Conservation (phyloP, 1,140 invertebrate species). For the Plectrocnemia conspersa region DNA sequence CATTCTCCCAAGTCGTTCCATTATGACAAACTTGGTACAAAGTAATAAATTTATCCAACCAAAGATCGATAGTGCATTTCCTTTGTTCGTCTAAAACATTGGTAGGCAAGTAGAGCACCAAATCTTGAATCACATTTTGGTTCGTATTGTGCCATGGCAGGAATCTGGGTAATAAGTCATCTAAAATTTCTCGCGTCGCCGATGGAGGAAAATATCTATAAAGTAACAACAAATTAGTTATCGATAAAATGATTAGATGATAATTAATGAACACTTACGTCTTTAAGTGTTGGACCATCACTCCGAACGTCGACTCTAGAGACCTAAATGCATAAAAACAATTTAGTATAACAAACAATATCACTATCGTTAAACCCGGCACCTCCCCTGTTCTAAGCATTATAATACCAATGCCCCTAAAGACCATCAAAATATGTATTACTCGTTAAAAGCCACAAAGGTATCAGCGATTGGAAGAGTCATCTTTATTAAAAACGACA, state of each 20-base stretch:
- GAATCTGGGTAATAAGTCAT: conserved; percentile 74
- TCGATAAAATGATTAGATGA: conserved; percentile 12
- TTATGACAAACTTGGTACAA: conserved; percentile 74
- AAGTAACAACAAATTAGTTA: conserved; percentile 9
- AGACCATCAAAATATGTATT: conserved; percentile 21
- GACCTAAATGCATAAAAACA: conserved; percentile 40
- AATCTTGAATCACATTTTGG: conserved; percentile 59
- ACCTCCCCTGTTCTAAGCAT: conserved; percentile 22
- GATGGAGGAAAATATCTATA: conserved; percentile 67
- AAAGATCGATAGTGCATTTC: conserved; percentile 64
- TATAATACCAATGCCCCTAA: conserved; percentile 27
- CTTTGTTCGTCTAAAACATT: conserved; percentile 59
- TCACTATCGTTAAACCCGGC: conserved; percentile 2
- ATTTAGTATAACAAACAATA: neutral
- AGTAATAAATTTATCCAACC: conserved; percentile 80
- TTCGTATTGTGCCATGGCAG: conserved; percentile 60
- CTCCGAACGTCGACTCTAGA: conserved; percentile 47
- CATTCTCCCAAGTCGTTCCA: conserved; percentile 64
- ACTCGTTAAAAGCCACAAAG: conserved; percentile 18
- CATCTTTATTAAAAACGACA: conserved; percentile 18
- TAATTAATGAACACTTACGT: conserved; percentile 46
- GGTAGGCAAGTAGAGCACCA: conserved; percentile 76
- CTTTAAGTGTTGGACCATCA: conserved; percentile 49
- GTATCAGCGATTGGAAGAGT: conserved; percentile 4
- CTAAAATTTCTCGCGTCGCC: conserved; percentile 84